Conservation (phyloP, 2,113 vertebrate genomes). For the Craseonycteris thonglongyai region DNA sequence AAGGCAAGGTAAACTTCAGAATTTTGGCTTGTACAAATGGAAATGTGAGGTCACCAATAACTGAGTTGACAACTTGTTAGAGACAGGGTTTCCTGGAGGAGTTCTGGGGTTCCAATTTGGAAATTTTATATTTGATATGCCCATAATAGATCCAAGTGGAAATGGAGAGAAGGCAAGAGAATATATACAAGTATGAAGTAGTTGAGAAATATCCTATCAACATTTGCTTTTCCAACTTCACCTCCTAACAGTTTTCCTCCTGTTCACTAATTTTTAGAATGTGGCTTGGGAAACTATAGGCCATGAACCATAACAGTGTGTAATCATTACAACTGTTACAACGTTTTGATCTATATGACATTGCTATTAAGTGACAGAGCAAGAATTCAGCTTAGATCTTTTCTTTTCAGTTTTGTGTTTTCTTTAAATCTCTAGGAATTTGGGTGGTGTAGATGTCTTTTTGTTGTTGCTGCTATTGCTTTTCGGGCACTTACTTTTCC, state of each 20-base stretch:
- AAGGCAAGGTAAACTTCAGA: background rate
- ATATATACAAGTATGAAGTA: background rate
- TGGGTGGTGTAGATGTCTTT: background rate
- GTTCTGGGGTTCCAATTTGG: background rate
- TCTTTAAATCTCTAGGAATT: background rate
- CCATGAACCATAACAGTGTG: rapidly evolving
- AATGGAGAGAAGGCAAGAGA: background rate
- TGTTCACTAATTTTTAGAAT: background rate
- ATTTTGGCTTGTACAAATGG: background rate
- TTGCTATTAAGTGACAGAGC: background rate
- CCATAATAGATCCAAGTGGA: background rate
- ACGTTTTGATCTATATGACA: background rate
- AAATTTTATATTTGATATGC: background rate
- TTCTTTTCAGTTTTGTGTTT: background rate
- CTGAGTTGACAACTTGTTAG: background rate
- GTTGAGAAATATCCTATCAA: background rate
- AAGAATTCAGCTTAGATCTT: background rate
- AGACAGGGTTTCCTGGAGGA: background rate
- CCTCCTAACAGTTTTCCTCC: background rate
- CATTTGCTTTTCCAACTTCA: background rate
- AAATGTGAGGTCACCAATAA: background rate
- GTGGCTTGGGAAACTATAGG: background rate
- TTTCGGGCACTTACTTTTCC: background rate
- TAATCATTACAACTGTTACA: background rate
- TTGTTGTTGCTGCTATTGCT: background rate